Evolutionary conservation across 2,113 vertebrate genomes (phyloP), one percentile per base, ranked within the genome.

Genomic region (Eubucco bourcierii): DNA sequence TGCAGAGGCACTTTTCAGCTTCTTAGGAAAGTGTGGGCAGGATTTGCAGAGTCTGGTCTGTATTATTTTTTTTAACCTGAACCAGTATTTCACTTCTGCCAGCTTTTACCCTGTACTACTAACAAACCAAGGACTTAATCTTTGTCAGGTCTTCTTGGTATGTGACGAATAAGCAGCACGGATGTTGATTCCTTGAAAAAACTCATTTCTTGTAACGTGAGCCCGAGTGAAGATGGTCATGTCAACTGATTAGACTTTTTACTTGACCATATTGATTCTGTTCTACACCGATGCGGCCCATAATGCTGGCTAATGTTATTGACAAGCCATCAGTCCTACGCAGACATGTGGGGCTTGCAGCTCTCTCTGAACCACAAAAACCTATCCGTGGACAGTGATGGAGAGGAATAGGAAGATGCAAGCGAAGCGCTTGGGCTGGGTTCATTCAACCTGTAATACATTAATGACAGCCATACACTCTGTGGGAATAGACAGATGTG

Each of bases 261-360:
- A 98, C 98, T 98, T 97, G 98, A 97, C 93, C 44, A 74, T 98
- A 99, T 99, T 97, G 99, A 99, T 99, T 98, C 98, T 97, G 98
- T 98, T 99, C 98, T 98, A 98, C 98, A 98, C 98, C 96, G 97
- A 98, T 98, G 98, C 97, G 84, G 98, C 97, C 98, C 97, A 95
- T 98, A 99, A 98, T 98, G 98, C 98, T 98, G 98, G 98, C 98
- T 99, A 99, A 99, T 99, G 98, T 98, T 99, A 99, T 99, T 98
- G 99, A 99, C 96, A 97, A 99, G 98, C 98, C 98, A 99, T 99
- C 98, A 98, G 98, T 99, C 98, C 98, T 98, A 94, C 93, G 96
- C 97, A 98, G 98, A 98, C 98, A 97, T 98, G 98, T 99, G 98
- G 98, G 98, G 98, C 98, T 98, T 98, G 98, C 98, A 98, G 98